These are phyloP conservation scores for Heliothis subflexa DNA, from an alignment of 1,140 invertebrate species.

Conservation along the genomic window DNA sequence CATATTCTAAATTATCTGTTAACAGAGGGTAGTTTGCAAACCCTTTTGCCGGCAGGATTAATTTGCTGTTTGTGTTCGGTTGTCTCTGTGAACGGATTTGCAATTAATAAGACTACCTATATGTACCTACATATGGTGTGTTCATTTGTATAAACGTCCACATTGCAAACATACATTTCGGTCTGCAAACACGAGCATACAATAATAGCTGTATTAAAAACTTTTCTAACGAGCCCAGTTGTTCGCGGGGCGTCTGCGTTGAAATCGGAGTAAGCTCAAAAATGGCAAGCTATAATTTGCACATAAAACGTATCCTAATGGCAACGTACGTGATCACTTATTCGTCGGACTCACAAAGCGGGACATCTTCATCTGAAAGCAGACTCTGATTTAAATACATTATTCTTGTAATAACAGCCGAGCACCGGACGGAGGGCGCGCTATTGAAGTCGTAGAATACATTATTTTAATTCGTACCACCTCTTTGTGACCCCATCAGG, in stretches of 20 bases:
- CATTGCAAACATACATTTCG: conserved; percentile 13
- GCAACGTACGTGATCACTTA: conserved; percentile 84
- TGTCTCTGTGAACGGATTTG: conserved; percentile 69
- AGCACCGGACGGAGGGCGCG: conserved; percentile 80
- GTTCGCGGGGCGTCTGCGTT: conserved; percentile 63
- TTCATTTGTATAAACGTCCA: neutral
- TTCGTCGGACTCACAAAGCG: conserved; percentile 79
- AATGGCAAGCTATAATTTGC: conserved; percentile 85
- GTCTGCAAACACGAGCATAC: conserved; percentile 46
- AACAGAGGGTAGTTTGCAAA: conserved; percentile 78
- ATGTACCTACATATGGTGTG: conserved; percentile 4
- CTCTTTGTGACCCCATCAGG: conserved; percentile 84
- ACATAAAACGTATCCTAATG: conserved; percentile 86
- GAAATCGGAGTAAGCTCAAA: conserved; percentile 78
- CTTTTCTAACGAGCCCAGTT: conserved; percentile 80
- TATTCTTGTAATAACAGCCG: conserved; percentile 84
- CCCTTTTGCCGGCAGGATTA: conserved; percentile 82
- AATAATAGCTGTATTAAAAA: conserved; percentile 64
- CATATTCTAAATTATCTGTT: conserved; percentile 82
- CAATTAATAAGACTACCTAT: conserved; percentile 69
- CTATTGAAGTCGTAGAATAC: conserved; percentile 85
- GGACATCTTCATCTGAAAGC: conserved; percentile 83
- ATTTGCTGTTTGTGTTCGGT: conserved; percentile 76
- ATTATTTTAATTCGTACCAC: conserved; percentile 86
- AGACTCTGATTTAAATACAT: conserved; percentile 85